Base-by-base conservation (phyloP, 2,888 invertebrate species). In the Furcula furcula region DNA sequence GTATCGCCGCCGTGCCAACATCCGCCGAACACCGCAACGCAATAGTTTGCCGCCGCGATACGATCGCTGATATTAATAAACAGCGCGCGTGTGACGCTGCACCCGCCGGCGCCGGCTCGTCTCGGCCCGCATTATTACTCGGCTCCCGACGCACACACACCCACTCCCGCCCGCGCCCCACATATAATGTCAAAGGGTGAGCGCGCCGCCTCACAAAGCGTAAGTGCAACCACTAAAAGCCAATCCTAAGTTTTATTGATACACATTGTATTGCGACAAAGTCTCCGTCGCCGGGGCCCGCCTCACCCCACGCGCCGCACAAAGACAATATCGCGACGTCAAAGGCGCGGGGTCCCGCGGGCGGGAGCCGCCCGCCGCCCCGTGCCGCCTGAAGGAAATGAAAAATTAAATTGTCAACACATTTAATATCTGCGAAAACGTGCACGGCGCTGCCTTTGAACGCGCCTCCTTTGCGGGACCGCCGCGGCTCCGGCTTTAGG, bases 171-270 rank as follows among this genome's bases (percentile, higher is more conserved):
- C 46, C 51, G 36, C 63, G 56, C 74, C 70, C 73, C 80, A 77
- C 76, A 77, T 85, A 83, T 85, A 84, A 85, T 85, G 86, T 87
- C 88, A 87, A 87, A 87, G 87, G 87, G 86, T 86, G 84, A 86
- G 80, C 85, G 61, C 76, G 84, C 80, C 81, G 87, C 84, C 79
- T 84, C 87, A 86, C 86, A 87, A 87, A 87, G 86, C 87, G 88
- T 88, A 87, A 88, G 89, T 88, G 87, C 88, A 87, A 87, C 88
- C 88, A 87, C 88, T 88, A 89, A 89, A 89, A 89, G 88, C 88
- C 88, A 88, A 89, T 88, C 87, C 88, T 87, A 88, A 88, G 88
- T 89, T 89, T 89, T 89, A 88, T 88, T 88, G 88, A 88, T 88
- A 89, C 88, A 88, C 88, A 88, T 88, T 88, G 87, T 88, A 88